Evolutionary conservation across 2,888 invertebrate species (phyloP).

Genomic region (Cheilosia variabilis): DNA sequence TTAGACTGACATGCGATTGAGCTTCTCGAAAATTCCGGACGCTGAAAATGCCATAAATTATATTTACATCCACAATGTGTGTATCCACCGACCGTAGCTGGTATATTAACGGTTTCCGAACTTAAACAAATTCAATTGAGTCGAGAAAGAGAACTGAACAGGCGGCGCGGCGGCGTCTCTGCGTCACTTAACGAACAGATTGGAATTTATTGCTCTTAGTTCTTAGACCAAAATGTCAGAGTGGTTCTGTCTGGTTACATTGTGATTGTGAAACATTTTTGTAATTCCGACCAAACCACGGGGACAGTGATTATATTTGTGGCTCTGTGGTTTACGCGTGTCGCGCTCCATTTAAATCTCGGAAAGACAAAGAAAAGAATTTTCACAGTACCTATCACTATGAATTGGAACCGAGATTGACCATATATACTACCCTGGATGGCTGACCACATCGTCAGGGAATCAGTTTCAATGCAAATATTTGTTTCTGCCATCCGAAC

Average conservation of each 20-base stretch:
- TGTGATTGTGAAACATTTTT: conserved; percentile 43
- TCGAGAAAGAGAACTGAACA: background rate
- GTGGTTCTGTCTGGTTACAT: conserved; percentile 1
- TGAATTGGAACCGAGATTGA: conserved; percentile 2
- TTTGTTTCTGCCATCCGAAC: conserved; percentile 49
- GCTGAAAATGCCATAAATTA: conserved; percentile 26
- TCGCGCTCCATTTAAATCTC: conserved; percentile 36
- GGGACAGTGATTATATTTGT: conserved; percentile 38
- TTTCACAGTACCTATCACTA: background rate
- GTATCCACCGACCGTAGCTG: background rate
- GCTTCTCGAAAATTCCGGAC: conserved; percentile 28
- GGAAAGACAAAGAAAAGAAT: conserved; percentile 24
- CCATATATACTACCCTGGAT: background rate
- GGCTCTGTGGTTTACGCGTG: conserved; percentile 41
- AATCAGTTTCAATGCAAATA: conserved; percentile 54
- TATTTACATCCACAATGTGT: background rate
- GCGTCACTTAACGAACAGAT: conserved; percentile 16
- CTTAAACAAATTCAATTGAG: conserved; percentile 24
- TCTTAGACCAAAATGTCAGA: conserved; percentile 7
- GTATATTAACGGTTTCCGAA: conserved; percentile 41
- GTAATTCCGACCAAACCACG: conserved; percentile 50
- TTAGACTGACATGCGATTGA: conserved; percentile 23
- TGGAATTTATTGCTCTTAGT: conserved; percentile 17
- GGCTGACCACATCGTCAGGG: conserved; percentile 27
- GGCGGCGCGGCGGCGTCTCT: background rate